Conservation (phyloP, 2,113 vertebrate species). For the Caloenas nicobarica region DNA sequence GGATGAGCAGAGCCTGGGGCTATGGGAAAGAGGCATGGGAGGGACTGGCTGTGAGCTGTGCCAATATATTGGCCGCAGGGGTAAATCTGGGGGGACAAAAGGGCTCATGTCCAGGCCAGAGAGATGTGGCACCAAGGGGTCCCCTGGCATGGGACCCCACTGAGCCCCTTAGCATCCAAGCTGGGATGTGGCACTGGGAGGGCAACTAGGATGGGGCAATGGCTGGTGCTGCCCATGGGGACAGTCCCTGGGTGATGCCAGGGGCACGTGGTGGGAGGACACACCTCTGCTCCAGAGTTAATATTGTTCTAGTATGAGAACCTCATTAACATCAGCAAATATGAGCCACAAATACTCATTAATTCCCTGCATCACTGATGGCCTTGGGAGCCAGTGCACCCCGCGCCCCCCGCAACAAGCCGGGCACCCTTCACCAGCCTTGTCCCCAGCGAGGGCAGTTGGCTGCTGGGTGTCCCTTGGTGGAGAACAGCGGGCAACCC, state of each 20-base stretch:
- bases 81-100: not conserved
- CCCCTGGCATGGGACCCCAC: too few relatives aligned
- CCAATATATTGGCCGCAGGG: not conserved
- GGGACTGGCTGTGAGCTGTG: not conserved
- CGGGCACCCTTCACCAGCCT: not conserved
- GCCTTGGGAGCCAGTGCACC: not conserved
- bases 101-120: not conserved
- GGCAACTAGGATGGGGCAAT: not conserved
- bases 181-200: not conserved
- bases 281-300: not conserved
- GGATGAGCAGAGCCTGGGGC: not conserved
- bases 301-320: not conserved
- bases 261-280: not conserved
- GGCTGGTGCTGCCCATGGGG: not conserved
- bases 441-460: not conserved
- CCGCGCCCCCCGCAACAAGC: not conserved
- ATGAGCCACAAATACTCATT: not conserved
- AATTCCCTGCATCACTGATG: not conserved
- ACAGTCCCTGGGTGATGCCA: fast-evolving
- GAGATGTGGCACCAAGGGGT: not conserved
- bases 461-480: not conserved
- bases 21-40: not conserved
- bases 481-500: not conserved
- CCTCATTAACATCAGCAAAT: not conserved
- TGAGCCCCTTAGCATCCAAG: too few relatives aligned